Evolutionary conservation across 1,140 invertebrate species (phyloP).

Genomic region (Drosophila littoralis): DNA sequence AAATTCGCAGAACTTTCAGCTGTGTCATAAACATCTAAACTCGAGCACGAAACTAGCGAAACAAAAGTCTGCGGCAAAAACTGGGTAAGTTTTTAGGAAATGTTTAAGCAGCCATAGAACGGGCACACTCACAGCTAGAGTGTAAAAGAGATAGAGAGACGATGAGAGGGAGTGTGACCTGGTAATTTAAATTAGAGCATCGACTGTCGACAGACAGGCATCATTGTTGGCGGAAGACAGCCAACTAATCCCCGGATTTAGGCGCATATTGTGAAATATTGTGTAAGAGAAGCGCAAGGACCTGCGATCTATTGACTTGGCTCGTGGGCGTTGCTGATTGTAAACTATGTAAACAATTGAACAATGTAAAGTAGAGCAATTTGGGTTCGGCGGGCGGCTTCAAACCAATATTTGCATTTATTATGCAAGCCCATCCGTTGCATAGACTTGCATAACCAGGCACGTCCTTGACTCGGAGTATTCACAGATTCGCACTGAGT

Average conservation of each 20-base stretch:
- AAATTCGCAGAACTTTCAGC: constrained; percentile 58
- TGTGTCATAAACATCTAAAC: constrained; percentile 62
- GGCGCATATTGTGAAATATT: constrained; percentile 60
- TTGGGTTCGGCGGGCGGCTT: constrained; percentile 58
- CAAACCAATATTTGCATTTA: constrained; percentile 66
- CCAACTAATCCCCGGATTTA: constrained; percentile 72
- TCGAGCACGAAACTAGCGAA: constrained; percentile 35
- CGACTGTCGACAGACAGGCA: constrained; percentile 30
- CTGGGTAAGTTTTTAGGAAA: constrained; percentile 76
- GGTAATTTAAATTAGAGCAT: constrained; percentile 76
- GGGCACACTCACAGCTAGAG: neutral
- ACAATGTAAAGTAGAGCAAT: constrained; percentile 72
- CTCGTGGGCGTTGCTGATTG: constrained; percentile 63
- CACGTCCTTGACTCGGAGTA: constrained; percentile 54
- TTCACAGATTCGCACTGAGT: constrained; percentile 41
- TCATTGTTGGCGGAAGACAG: constrained; percentile 57
- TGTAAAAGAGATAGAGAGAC: neutral
- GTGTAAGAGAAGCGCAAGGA: constrained; percentile 65
- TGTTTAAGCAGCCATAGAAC: constrained; percentile 49
- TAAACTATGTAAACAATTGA: constrained; percentile 61
- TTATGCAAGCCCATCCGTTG: constrained; percentile 78
- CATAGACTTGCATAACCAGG: constrained; percentile 77
- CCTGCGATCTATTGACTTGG: constrained; percentile 53
- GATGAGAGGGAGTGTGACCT: neutral
- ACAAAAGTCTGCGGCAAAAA: constrained; percentile 67